Evolutionary conservation across 2,797 vertebrate genomes (phyloP), one percentile per base, ranked within the genome.

Genomic region (Periparus ater): DNA sequence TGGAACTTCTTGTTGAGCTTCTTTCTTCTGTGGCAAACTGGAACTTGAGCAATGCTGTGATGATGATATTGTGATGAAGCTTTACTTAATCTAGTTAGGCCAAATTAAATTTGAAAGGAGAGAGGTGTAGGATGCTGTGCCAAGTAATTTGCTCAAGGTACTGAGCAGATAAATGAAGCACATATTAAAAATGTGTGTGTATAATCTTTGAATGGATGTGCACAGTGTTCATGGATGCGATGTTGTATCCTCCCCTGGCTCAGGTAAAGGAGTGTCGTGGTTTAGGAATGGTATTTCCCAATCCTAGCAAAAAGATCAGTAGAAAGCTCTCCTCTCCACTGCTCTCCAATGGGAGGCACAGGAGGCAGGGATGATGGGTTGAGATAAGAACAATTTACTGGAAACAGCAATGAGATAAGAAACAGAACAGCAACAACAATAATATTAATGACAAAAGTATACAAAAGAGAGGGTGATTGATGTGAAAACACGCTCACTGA

Each of bases 101-200:
- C 32, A 90, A 79, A 90, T 86, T 53, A 88, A 77, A 80, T 62
- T 66, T 76, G 71, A 91, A 93, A 90, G 53, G 32, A 84, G 76
- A 78, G 76, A 71, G 36, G 40, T 75, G 29, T 48, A 78, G 73
- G 36, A 65, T 53, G 15, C n/a, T 30, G 42, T 70, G 66, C 58
- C 79, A 89, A 88, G 70, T 78, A 47, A 72, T 86, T 86, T 93
- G 66, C 70, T 86, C 3, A 2, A 79, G 91, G 63, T 60, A 70
- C 40, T 22, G 40, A 83, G 44, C 36, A 76, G 70, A 34, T 68
- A 78, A 91, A 88, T 19, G 36, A 86, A 88, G 73, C 70, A 89
- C 79, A 66, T 92, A 75, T 58, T 75, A 55, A 71, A 93, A 85
- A 45, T 0, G 9, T 5, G 51, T 16, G 7, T 0, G 0, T 34